These are phyloP conservation scores for Adrianichthys oophorus DNA, from an alignment of 2,797 vertebrate species.

Conservation along the genomic window DNA sequence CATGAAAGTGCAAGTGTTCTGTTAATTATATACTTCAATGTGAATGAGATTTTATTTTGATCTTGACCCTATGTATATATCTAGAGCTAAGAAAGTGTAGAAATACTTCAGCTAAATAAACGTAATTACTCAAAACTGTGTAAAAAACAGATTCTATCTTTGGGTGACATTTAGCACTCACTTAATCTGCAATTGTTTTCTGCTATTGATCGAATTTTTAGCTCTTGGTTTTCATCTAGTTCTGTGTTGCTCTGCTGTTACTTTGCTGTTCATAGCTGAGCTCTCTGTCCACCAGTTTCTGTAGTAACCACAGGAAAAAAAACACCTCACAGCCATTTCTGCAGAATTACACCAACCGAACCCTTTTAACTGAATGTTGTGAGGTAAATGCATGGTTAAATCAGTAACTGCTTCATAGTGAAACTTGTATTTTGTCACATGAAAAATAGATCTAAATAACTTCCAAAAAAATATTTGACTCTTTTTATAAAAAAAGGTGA, in stretches of 20 bases:
- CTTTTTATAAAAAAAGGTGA: too few species aligned
- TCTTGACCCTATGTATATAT: too few species aligned
- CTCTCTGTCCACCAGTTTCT: conserved; percentile 39
- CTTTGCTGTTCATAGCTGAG: conserved; percentile 21
- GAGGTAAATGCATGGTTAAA: background rate
- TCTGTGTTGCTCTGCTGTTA: conserved; percentile 15
- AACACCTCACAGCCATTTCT: background rate
- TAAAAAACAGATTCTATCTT: background rate
- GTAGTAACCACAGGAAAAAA: conserved; percentile 33
- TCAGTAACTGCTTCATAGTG: background rate
- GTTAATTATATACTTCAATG: too few species aligned
- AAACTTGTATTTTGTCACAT: too few species aligned
- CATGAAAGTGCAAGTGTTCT: too few species aligned
- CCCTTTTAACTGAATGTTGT: background rate
- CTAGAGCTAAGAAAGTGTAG: too few species aligned
- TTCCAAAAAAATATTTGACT: too few species aligned
- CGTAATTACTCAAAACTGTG: too few species aligned
- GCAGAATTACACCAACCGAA: background rate
- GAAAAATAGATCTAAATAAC: too few species aligned
- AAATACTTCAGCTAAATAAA: too few species aligned
- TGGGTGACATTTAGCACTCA: background rate
- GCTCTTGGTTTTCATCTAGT: conserved; percentile 8
- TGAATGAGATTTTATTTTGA: too few species aligned
- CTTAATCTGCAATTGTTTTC: background rate
- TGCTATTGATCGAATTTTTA: conserved; percentile 6